A percentile compares a stretch with the other conserved stretches of the same genome.
Conservation (phyloP, 2,888 invertebrate species). For the Podotricha telesiphe region DNA sequence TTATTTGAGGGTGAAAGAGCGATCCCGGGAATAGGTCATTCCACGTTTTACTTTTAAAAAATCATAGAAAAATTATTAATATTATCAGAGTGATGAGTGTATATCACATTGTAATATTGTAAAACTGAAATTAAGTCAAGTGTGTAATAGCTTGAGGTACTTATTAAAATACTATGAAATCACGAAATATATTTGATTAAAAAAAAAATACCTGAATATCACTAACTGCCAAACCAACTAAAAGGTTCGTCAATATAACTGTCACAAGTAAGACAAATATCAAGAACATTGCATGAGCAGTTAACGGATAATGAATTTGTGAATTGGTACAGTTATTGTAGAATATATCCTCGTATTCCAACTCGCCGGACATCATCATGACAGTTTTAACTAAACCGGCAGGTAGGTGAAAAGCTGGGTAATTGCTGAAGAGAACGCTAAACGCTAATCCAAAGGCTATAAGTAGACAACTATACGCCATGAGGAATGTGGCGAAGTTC, state of each 20-base stretch:
- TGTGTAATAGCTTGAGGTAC: too few relatives aligned
- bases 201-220: conserved; percentile 87
- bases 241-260: conserved; percentile 91
- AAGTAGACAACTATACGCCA: conserved; percentile 91
- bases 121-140: not conserved
- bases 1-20: too few relatives aligned
- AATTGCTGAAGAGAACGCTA: conserved; percentile 91
- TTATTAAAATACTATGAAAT: not conserved
- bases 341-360: conserved; percentile 93
- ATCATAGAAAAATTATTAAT: too few relatives aligned
- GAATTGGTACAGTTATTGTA: conserved; percentile 81
- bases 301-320: conserved; percentile 86
- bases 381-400: conserved; percentile 89
- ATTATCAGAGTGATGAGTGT: too few relatives aligned
- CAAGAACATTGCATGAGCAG: conserved; percentile 89
- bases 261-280: conserved; percentile 91
- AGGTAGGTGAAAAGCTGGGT: conserved; percentile 87
- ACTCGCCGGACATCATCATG: conserved; percentile 95
- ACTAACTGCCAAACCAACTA: conserved; percentile 93
- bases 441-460: conserved; percentile 92
- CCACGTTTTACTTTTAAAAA: too few relatives aligned
- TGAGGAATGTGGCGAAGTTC: conserved; percentile 91
- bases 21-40: too few relatives aligned
- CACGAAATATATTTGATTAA: not conserved
- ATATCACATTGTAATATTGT: not conserved